Conservation (phyloP, 2,113 vertebrate genomes). For the Centrocercus urophasianus region DNA sequence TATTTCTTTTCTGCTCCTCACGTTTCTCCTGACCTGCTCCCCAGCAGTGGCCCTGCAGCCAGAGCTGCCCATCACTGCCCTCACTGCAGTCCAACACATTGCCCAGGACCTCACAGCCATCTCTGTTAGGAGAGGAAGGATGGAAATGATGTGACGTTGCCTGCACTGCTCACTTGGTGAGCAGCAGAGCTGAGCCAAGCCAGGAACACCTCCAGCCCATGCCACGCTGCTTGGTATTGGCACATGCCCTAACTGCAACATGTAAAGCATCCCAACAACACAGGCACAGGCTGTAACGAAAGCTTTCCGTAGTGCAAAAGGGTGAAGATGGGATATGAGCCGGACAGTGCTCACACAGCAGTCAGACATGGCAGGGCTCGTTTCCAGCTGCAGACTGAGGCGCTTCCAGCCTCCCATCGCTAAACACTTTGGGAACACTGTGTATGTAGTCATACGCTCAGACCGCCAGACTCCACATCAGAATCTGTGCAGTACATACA, state of each 20-base stretch:
- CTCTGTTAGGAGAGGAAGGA: background rate
- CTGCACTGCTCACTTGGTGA: fast-evolving
- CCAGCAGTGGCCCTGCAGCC: background rate
- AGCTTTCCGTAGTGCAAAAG: background rate
- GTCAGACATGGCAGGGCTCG: too few species aligned
- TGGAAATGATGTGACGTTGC: fast-evolving
- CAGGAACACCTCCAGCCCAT: background rate
- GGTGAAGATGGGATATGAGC: too few species aligned
- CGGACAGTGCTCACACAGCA: too few species aligned
- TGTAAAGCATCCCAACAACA: background rate
- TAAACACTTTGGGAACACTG: background rate
- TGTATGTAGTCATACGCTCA: background rate
- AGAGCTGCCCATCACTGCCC: background rate
- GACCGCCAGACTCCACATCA: background rate
- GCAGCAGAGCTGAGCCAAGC: background rate
- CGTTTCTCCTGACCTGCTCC: background rate
- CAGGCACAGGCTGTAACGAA: background rate
- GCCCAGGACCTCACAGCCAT: background rate
- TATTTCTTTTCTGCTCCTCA: background rate
- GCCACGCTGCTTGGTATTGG: fast-evolving
- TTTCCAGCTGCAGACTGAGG: background rate
- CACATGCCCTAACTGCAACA: background rate
- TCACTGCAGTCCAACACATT: background rate
- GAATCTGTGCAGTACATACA: background rate
- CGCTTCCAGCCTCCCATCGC: background rate